phyloP scores from a whole-genome alignment of 2,888 invertebrate species.

The Agapostemon virescens region DNA sequence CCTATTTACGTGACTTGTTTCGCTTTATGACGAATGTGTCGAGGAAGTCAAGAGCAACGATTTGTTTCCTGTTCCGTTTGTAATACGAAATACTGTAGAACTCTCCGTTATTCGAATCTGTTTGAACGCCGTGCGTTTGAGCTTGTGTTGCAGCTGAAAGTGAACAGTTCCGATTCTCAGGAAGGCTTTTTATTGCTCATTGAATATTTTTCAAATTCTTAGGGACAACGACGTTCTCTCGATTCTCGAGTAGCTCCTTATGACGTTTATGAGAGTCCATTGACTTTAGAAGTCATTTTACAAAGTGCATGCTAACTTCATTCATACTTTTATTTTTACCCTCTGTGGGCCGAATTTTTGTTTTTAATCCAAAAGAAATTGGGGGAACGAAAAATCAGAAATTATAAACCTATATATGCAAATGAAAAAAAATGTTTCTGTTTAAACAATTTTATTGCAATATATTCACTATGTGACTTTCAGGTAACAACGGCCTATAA shows the following conservation, averaged over 20 bases:
- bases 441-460: no score
- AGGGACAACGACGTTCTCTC: not conserved
- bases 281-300: not conserved
- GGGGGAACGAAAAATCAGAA: no score
- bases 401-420: no score
- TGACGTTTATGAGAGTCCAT: not conserved
- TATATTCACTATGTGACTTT: no score
- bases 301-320: no score
- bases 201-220: not conserved
- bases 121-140: not conserved
- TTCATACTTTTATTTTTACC: no score
- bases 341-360: no score
- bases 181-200: not conserved
- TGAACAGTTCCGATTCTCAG: not conserved
- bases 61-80: slow-evolving; percentile 7
- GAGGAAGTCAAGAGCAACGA: slow-evolving; percentile 4
- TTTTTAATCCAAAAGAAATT: no score
- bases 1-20: slow-evolving; percentile 23
- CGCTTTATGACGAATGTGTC: slow-evolving; percentile 10
- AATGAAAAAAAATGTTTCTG: no score
- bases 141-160: not conserved
- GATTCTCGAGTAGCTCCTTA: not conserved
- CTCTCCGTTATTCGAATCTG: not conserved
- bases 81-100: not conserved
- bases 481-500: no score